A percentile compares a stretch with the other conserved stretches of the same genome.
Conservation (phyloP, 2,113 vertebrate species). For the Copsychus sechellarum region DNA sequence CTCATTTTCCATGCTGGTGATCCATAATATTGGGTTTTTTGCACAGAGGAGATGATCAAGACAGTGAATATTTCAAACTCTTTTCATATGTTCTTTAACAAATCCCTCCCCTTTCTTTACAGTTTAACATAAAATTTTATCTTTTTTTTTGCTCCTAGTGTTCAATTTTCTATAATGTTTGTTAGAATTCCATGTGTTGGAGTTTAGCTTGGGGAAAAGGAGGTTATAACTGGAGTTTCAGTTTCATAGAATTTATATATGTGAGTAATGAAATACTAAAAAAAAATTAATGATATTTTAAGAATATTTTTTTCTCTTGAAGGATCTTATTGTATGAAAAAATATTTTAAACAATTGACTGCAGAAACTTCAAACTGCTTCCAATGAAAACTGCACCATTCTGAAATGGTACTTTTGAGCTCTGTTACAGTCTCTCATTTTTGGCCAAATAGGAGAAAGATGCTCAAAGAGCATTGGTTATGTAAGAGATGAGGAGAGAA, state of each 20-base stretch:
- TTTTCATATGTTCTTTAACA: slow-evolving; percentile 10
- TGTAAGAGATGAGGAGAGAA: background rate
- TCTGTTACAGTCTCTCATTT: background rate
- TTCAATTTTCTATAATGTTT: slow-evolving; percentile 21
- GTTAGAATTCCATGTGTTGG: background rate
- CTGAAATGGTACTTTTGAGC: background rate
- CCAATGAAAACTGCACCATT: background rate
- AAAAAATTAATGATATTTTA: background rate
- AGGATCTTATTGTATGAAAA: background rate
- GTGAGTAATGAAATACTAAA: background rate
- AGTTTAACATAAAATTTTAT: background rate
- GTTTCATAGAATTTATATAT: background rate
- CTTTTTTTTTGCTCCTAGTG: background rate
- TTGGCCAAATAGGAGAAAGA: background rate
- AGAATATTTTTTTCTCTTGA: background rate
- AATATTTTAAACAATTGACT: background rate
- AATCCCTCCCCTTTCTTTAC: background rate
- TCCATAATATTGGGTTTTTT: background rate
- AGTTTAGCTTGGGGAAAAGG: background rate
- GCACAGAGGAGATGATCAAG: background rate
- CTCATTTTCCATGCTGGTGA: background rate
- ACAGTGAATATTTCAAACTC: background rate
- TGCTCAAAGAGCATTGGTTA: background rate
- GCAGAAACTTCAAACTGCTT: background rate
- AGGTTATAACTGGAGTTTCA: background rate